Evolutionary conservation across 2,113 vertebrate species (phyloP).

Genomic region (Chaetura pelagica): DNA sequence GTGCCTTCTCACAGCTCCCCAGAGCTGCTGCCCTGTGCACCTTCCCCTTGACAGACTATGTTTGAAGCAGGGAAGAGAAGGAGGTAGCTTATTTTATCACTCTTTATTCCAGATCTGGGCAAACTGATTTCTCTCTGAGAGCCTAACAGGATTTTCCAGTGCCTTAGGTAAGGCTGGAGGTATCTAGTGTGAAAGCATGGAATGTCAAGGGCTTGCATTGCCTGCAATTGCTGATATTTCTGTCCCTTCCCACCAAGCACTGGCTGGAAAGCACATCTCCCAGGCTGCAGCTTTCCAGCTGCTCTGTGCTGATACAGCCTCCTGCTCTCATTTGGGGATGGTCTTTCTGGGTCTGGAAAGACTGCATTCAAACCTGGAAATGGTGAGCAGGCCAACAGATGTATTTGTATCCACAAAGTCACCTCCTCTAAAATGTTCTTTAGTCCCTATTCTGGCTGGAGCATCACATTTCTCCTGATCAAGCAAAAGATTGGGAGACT

Average conservation of each 20-base stretch:
- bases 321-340: background rate
- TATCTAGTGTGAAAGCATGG: background rate
- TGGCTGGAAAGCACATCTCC: background rate
- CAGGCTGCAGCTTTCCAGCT: background rate
- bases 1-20: background rate
- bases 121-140: background rate
- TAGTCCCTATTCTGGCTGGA: background rate
- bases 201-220: background rate
- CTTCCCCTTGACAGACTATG: background rate
- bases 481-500: background rate
- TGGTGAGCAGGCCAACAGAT: background rate
- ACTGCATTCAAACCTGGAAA: background rate
- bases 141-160: background rate
- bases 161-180: background rate
- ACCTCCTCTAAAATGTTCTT: background rate
- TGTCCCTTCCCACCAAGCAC: background rate
- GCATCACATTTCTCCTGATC: slow-evolving; percentile 33
- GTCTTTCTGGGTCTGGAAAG: background rate
- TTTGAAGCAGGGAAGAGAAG: background rate
- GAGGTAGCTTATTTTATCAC: background rate
- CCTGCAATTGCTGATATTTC: background rate
- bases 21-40: background rate
- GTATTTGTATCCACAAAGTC: slow-evolving; percentile 16
- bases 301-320: background rate
- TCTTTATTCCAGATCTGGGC: background rate